phyloP scores from a whole-genome alignment of 2,113 vertebrate species.

The Alligator sinensis region DNA sequence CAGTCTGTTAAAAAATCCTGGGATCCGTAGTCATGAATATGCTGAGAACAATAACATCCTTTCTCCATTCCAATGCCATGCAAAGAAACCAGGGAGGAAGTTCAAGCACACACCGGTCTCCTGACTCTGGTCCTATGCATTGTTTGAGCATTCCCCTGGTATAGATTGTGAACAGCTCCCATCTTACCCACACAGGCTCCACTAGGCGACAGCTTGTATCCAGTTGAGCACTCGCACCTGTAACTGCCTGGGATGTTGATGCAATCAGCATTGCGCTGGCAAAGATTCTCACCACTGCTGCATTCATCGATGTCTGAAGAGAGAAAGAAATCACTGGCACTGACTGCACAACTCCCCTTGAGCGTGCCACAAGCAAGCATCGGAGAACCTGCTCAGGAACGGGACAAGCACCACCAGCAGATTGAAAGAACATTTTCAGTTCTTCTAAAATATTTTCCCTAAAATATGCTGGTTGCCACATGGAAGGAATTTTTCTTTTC shows the following conservation, averaged over 20 bases:
- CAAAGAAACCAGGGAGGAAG: not conserved
- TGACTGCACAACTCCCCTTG: no score
- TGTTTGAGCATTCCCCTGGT: not conserved
- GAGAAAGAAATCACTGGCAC: not conserved
- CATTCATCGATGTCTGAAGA: slow-evolving; percentile 91
- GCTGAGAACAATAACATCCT: not conserved
- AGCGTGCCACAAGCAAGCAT: fast-evolving
- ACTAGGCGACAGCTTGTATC: slow-evolving; percentile 90
- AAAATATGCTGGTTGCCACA: no score
- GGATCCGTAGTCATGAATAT: fast-evolving
- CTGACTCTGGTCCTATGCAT: not conserved
- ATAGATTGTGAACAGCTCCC: not conserved
- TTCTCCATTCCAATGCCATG: not conserved
- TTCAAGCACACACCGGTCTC: not conserved
- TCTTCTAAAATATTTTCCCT: not conserved
- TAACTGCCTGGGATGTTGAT: slow-evolving; percentile 94
- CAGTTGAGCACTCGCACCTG: slow-evolving; percentile 88
- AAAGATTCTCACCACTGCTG: slow-evolving; percentile 88
- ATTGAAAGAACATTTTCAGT: not conserved
- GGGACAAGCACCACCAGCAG: no score
- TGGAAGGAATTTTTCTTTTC: no score
- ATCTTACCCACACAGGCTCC: slow-evolving; percentile 92
- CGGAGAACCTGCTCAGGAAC: not conserved
- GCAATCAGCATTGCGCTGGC: slow-evolving; percentile 90
- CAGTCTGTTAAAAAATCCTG: not conserved